Evolutionary conservation across 2,797 vertebrate species (phyloP), one percentile per base, ranked within the genome.

Genomic region (Myotis daubentonii): DNA sequence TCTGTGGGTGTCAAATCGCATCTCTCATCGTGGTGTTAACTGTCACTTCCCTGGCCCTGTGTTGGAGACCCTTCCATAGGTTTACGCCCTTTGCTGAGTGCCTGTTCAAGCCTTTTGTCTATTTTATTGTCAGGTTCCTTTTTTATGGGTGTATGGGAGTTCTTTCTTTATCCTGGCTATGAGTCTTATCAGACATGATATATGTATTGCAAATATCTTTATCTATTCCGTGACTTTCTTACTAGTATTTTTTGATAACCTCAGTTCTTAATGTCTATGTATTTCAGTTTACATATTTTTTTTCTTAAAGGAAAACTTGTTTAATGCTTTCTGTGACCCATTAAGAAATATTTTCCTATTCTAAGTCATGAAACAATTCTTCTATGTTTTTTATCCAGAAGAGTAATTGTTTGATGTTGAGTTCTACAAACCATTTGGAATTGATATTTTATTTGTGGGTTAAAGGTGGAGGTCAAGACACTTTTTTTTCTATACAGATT

Each of bases 271-370:
- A 57, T 76, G 84, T 93, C 74, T 78, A 74, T 22, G 17, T 68
- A n/a, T 87, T 92, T 72, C 6, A 72, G 13, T 62, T 44, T 72
- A 53, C 13, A 33, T 38, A 41, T 47, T 53, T 36, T n/a, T 68
- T 89, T 84, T 70, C 28, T 49, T 89, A 51, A 91, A 36, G 49
- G 28, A 85, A 94, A 94, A 57, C 70, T n/a, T 68, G 15, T 74
- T 33, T 25, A 92, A 60, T 85, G 5, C n/a, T 87, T 68, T 78
- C 68, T 70, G 20, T 90, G 30, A 15, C 30, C 17, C 57, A 8
- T 57, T 86, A 89, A 47, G 78, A 93, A 92, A 36, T 41, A 2
- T 68, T 96, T 93, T 89, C 55, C 36, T 93, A 25, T 30, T 75
- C 47, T 16, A 70, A 72, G 22, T 76, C 53, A 47, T 36, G 17